Percentiles rank a stretch among this genome's conserved stretches.
phyloP scores from a whole-genome alignment of 23 tunicate genomes.

The Ciona savignyi region DNA sequence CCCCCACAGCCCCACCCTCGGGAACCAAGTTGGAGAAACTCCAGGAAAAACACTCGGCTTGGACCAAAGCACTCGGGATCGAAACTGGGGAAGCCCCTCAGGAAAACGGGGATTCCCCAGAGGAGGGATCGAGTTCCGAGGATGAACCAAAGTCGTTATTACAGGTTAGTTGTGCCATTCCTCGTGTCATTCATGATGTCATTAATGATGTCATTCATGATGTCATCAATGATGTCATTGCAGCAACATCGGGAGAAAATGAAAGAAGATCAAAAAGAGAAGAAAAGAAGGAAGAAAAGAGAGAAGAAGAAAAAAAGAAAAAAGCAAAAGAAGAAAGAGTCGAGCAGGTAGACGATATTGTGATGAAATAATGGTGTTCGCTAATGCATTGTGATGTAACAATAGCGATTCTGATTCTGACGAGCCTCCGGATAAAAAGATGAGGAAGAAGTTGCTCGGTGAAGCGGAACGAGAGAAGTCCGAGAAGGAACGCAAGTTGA shows the following conservation, averaged over 20 bases:
- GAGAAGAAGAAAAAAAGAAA: constrained; percentile 38
- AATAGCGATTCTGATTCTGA: constrained; percentile 46
- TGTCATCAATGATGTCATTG: not conserved
- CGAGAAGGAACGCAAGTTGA: constrained; percentile 25
- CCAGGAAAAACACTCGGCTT: constrained; percentile 63
- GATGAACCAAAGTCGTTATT: constrained; percentile 49
- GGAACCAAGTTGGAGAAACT: constrained; percentile 27
- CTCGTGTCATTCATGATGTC: no score
- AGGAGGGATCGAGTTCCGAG: constrained; percentile 14
- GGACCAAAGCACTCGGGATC: constrained; percentile 76
- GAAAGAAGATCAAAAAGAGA: constrained; percentile 37
- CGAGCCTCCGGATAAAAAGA: constrained; percentile 48
- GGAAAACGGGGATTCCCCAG: constrained; percentile 1
- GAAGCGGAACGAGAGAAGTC: constrained; percentile 56
- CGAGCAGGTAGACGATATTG: constrained; percentile 10
- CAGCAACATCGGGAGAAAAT: constrained; percentile 66
- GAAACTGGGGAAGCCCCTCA: constrained; percentile 10
- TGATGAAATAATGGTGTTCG: not conserved
- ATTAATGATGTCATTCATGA: no score
- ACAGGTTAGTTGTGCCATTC: constrained; percentile 34
- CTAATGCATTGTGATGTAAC: not conserved
- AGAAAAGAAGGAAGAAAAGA: constrained; percentile 39
- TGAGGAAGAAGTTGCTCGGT: constrained; percentile 31
- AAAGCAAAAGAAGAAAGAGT: constrained; percentile 15
- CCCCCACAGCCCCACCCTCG: no score